Percentiles rank a stretch among this genome's conserved stretches.
Conservation (phyloP, 2,888 invertebrate species). For the Hirtodrosophila histrioides region DNA sequence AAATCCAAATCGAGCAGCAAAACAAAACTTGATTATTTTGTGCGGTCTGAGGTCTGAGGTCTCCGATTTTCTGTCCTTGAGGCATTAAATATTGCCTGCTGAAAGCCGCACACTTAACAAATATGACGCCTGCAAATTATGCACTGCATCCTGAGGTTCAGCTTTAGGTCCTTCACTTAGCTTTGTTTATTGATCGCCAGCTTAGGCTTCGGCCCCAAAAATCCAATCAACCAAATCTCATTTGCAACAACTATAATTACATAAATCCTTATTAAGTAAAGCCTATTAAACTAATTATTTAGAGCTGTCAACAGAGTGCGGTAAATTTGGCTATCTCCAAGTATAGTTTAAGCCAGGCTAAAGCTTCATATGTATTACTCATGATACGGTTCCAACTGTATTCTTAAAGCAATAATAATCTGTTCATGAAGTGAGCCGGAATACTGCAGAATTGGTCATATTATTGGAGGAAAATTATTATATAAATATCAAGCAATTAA, state of each 20-base stretch:
- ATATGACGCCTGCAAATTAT: slow-evolving; percentile 72
- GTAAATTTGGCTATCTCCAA: not conserved
- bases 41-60: slow-evolving; percentile 66
- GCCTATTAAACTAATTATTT: slow-evolving; percentile 32
- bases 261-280: slow-evolving; percentile 20
- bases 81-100: slow-evolving; percentile 62
- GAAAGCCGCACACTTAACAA: slow-evolving; percentile 67
- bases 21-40: slow-evolving; percentile 84
- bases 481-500: no score
- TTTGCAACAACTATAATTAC: slow-evolving; percentile 34
- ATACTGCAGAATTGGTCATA: no score
- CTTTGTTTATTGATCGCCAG: slow-evolving; percentile 39
- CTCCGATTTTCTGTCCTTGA: slow-evolving; percentile 38
- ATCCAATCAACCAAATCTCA: slow-evolving; percentile 35
- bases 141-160: slow-evolving; percentile 18
- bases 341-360: not conserved
- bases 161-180: slow-evolving; percentile 1
- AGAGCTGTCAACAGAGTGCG: slow-evolving; percentile 12
- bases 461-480: no score
- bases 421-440: no score
- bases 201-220: slow-evolving; percentile 7
- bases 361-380: not conserved
- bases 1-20: slow-evolving; percentile 82
- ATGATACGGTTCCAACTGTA: not conserved
- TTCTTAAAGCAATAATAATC: no score